Conservation (phyloP, 1,140 invertebrate genomes). For the Pseudomyrmex sp. region DNA sequence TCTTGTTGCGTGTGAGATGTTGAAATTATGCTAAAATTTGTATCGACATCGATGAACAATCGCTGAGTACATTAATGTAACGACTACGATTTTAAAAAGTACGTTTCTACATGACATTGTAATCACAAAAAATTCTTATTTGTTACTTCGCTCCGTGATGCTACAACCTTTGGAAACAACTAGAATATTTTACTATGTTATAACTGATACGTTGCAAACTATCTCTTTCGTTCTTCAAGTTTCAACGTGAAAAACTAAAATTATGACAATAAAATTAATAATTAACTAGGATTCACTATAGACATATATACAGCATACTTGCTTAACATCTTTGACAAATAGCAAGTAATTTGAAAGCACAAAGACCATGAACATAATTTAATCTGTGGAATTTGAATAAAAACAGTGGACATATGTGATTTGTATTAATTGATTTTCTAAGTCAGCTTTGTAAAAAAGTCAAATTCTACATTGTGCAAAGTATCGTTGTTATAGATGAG, state of each 20-base stretch:
- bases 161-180: slow-evolving; percentile 29
- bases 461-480: background rate
- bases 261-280: slow-evolving; percentile 67
- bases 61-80: slow-evolving; percentile 29
- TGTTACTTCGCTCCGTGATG: slow-evolving; percentile 21
- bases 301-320: slow-evolving; percentile 78
- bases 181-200: slow-evolving; percentile 32
- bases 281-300: slow-evolving; percentile 74
- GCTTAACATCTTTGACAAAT: slow-evolving; percentile 64
- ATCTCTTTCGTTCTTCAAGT: background rate
- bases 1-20: background rate
- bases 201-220: background rate
- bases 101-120: slow-evolving; percentile 60
- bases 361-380: slow-evolving; percentile 38
- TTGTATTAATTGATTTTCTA: background rate
- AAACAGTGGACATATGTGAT: background rate
- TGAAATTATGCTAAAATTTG: slow-evolving; percentile 23
- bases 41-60: slow-evolving; percentile 54
- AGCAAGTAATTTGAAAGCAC: slow-evolving; percentile 56
- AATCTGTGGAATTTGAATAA: slow-evolving; percentile 31
- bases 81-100: slow-evolving; percentile 27
- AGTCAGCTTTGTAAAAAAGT: background rate
- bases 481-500: background rate
- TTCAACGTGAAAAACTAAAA: slow-evolving; percentile 10
- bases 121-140: slow-evolving; percentile 62